Percentiles rank a stretch among this genome's conserved stretches.
phyloP scores from a whole-genome alignment of 1,140 invertebrate species.

The Aphidius gifuensis region DNA sequence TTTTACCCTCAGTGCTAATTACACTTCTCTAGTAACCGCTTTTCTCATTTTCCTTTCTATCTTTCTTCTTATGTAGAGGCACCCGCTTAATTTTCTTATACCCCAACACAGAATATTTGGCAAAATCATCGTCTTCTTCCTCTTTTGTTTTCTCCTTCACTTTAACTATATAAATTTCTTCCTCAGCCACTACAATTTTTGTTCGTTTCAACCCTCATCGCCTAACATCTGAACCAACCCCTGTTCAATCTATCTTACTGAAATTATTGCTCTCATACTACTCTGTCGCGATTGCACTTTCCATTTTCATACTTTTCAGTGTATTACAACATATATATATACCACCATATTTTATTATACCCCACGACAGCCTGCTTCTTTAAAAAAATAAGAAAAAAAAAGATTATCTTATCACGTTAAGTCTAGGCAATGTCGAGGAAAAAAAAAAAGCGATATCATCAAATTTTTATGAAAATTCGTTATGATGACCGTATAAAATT shows the following conservation, averaged over 20 bases:
- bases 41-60: slow-evolving; percentile 8
- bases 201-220: no score
- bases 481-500: no score
- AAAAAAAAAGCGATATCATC: no score
- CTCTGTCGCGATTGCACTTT: slow-evolving; percentile 1
- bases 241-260: no score
- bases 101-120: background rate
- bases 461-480: no score
- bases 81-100: slow-evolving; percentile 14
- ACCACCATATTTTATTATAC: no score
- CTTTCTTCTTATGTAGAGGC: slow-evolving; percentile 7
- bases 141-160: no score
- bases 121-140: no score
- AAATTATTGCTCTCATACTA: no score
- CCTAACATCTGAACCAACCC: no score
- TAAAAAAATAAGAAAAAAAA: background rate
- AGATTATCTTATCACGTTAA: background rate
- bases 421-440: background rate
- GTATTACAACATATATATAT: background rate
- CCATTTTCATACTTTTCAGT: slow-evolving; percentile 3
- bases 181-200: no score
- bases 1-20: slow-evolving; percentile 13
- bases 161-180: no score
- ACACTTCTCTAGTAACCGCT: slow-evolving; percentile 13
- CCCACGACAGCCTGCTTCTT: background rate